Evolutionary conservation across 2,113 vertebrate species (phyloP).

Genomic region (Uropsilus gracilis): DNA sequence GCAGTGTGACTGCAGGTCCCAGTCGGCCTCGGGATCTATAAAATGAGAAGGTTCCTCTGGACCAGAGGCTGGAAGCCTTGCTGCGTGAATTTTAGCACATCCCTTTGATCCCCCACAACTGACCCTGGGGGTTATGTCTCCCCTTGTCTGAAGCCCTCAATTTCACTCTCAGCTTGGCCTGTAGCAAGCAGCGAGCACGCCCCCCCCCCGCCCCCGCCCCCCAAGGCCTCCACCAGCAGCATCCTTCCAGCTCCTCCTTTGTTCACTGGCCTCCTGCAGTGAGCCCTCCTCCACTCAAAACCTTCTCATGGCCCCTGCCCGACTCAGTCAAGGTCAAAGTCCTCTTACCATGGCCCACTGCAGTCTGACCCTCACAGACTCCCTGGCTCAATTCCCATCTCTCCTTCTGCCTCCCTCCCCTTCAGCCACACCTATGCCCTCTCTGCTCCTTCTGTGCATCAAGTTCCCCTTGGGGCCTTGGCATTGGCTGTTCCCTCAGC

Average conservation of each 20-base stretch:
- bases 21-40: background rate
- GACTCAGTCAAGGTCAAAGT: background rate
- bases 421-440: background rate
- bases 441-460: background rate
- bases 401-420: background rate
- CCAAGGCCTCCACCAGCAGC: background rate
- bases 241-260: background rate
- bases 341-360: accelerated
- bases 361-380: background rate
- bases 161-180: background rate
- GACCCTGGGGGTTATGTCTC: background rate
- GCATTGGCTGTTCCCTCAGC: background rate
- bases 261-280: too few relatives aligned
- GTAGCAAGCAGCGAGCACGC: background rate
- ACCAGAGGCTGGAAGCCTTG: background rate
- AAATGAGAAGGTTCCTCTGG: background rate
- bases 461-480: background rate
- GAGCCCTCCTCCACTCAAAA: background rate
- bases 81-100: background rate
- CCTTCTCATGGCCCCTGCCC: background rate
- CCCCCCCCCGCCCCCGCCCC: too few relatives aligned
- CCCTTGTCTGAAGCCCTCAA: background rate
- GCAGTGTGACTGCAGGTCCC: background rate
- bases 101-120: background rate
- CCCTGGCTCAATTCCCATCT: background rate